A percentile compares a stretch with the other conserved stretches of the same genome.
Evolutionary conservation across 2,113 vertebrate genomes (phyloP).

Genomic region (Nesoenas mayeri): DNA sequence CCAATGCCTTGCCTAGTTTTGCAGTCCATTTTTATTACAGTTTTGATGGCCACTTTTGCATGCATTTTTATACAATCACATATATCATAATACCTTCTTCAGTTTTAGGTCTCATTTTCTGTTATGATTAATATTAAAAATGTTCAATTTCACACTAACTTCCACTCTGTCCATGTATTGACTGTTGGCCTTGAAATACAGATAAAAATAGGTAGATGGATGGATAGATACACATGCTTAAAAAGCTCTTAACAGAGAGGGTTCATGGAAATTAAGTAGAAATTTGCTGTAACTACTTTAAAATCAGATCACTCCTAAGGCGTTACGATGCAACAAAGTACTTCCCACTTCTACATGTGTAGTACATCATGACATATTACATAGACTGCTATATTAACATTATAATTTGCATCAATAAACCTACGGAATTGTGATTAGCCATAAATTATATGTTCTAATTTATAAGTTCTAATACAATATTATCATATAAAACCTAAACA

Average conservation of each 20-base stretch:
- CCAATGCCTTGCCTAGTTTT: not conserved
- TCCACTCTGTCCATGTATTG: not conserved
- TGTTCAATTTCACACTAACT: not conserved
- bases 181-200: not conserved
- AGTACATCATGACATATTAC: not conserved
- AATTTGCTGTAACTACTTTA: not conserved
- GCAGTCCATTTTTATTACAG: not conserved
- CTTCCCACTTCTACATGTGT: not conserved
- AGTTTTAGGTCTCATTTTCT: not conserved
- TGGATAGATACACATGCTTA: not conserved
- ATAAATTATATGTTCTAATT: not conserved
- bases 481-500: not conserved
- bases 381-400: not conserved
- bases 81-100: not conserved
- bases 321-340: not conserved
- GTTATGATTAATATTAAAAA: not conserved
- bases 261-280: not conserved
- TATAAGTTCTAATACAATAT: not conserved
- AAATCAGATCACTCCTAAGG: not conserved
- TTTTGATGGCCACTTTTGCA: not conserved
- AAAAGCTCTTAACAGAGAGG: not conserved
- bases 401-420: not conserved
- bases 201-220: too few relatives aligned
- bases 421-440: not conserved
- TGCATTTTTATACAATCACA: not conserved